Conservation (phyloP, 2,797 vertebrate genomes). For the Urocyon cinereoargenteus region DNA sequence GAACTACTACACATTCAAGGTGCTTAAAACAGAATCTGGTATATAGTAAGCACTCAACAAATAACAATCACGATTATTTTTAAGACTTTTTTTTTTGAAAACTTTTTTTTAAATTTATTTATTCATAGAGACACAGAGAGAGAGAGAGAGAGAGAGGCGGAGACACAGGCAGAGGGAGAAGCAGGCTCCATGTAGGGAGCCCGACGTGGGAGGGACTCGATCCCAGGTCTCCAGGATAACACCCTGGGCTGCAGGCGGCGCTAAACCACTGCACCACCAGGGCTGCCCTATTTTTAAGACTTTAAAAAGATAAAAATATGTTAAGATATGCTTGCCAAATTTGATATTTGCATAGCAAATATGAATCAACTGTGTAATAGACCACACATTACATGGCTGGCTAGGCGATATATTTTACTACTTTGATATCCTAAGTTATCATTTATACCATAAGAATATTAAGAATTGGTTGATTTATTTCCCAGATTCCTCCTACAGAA, state of each 20-base stretch:
- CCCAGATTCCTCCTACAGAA: neutral
- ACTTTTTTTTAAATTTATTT: too few relatives aligned
- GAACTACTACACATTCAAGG: neutral
- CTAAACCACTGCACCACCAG: too few relatives aligned
- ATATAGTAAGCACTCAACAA: neutral
- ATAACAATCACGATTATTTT: neutral
- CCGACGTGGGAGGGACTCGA: too few relatives aligned
- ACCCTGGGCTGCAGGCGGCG: too few relatives aligned
- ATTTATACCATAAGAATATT: constrained; percentile 45
- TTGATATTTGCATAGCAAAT: neutral
- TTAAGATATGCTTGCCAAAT: constrained; percentile 14
- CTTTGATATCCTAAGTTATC: constrained; percentile 16
- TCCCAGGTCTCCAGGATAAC: too few relatives aligned
- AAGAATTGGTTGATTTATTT: neutral
- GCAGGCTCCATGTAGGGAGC: too few relatives aligned
- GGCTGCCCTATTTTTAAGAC: neutral
- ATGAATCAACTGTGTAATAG: neutral
- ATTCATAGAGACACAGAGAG: too few relatives aligned
- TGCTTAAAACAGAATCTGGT: neutral
- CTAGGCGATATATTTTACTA: neutral
- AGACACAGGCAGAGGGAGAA: too few relatives aligned
- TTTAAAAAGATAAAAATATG: constrained; percentile 23
- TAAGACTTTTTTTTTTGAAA: neutral
- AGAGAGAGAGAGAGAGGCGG: too few relatives aligned
- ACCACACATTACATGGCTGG: neutral